Evolutionary conservation across 2,888 invertebrate genomes (phyloP).

Genomic region (Abscondita cerata): DNA sequence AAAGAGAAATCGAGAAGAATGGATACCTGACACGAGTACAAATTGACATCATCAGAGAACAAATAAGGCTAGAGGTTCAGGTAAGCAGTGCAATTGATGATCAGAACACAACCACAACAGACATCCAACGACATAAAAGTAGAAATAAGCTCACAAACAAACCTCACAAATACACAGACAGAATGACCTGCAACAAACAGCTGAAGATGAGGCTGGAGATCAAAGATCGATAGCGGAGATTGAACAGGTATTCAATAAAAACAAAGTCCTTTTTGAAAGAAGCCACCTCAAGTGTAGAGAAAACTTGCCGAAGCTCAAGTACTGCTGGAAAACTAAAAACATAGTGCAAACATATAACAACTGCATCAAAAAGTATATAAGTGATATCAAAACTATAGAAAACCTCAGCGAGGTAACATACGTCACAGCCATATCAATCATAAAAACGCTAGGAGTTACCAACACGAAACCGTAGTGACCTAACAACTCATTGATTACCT

Average conservation of each 20-base stretch:
- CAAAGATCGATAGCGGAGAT: neutral
- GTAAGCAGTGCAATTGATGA: neutral
- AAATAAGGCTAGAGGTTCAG: neutral
- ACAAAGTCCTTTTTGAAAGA: neutral
- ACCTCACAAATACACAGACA: neutral
- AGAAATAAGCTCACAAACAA: neutral
- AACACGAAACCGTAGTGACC: neutral
- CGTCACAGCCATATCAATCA: slow-evolving; percentile 1
- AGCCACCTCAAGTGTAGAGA: neutral
- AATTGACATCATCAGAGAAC: neutral
- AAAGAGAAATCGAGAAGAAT: neutral
- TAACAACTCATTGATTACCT: no score
- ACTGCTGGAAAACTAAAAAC: neutral
- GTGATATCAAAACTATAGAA: neutral
- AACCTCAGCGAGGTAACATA: neutral
- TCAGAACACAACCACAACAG: neutral
- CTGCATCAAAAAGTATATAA: neutral
- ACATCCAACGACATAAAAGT: neutral
- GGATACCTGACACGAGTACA: neutral
- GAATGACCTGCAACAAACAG: neutral
- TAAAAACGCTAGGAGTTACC: neutral
- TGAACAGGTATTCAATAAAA: neutral
- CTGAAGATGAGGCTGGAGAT: neutral
- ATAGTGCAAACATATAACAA: neutral
- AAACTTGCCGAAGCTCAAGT: neutral